These are phyloP conservation scores for Agrilus mali DNA, from an alignment of 2,888 invertebrate species.

Conservation along the genomic window DNA sequence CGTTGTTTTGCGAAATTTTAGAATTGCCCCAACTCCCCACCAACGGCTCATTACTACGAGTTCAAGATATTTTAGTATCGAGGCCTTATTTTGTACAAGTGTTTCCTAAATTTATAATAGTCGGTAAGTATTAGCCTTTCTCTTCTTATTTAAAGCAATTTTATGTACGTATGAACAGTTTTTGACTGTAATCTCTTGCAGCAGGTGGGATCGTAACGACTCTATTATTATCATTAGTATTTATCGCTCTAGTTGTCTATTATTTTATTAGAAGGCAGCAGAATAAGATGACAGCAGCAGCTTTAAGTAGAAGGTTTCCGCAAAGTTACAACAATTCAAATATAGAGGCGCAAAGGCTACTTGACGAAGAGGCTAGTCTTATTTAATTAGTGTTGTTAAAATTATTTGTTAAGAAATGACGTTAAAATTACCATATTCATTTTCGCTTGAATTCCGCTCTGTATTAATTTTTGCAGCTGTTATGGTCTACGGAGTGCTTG, in stretches of 20 bases:
- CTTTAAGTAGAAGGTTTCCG: slow-evolving; percentile 31
- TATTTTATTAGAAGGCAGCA: slow-evolving; percentile 29
- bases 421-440: slow-evolving; percentile 2
- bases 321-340: slow-evolving; percentile 28
- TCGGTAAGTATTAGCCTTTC: slow-evolving; percentile 6
- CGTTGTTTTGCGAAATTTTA: slow-evolving; percentile 47
- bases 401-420: no score
- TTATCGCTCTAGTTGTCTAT: background rate
- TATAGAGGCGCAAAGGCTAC: slow-evolving; percentile 31
- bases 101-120: slow-evolving; percentile 8
- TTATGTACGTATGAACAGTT: background rate
- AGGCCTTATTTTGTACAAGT: slow-evolving; percentile 3
- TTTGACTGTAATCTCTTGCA: slow-evolving; percentile 15
- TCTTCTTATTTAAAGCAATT: background rate
- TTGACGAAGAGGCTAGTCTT: slow-evolving; percentile 27
- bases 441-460: background rate
- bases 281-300: slow-evolving; percentile 29
- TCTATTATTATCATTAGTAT: background rate
- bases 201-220: slow-evolving; percentile 23
- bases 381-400: no score
- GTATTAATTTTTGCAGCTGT: slow-evolving; percentile 1
- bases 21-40: slow-evolving; percentile 36
- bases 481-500: background rate
- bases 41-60: slow-evolving; percentile 37
- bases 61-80: slow-evolving; percentile 29